Evolutionary conservation across 2,797 vertebrate species (phyloP).

Genomic region (Trachops cirrhosus): DNA sequence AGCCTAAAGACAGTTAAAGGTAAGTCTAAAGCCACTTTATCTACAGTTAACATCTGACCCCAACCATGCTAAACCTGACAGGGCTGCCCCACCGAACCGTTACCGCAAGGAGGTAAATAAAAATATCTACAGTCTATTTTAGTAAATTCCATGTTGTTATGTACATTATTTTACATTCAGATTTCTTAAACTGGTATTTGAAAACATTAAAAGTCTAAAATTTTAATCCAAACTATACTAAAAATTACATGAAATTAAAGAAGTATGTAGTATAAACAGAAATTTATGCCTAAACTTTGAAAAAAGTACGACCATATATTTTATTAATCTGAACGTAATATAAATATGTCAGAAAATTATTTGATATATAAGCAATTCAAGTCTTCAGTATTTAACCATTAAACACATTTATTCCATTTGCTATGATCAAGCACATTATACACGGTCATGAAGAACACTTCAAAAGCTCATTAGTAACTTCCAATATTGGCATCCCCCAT

Average conservation of each 20-base stretch:
- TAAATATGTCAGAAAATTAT: neutral
- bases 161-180: neutral
- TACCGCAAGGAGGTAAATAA: neutral
- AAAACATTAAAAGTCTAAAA: conserved; percentile 28
- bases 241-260: conserved; percentile 22
- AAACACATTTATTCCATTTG: neutral
- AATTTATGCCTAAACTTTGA: neutral
- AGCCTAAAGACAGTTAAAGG: conserved; percentile 67
- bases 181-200: neutral
- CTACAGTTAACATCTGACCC: conserved; percentile 39
- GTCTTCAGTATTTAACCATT: neutral
- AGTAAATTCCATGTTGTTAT: neutral
- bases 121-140: neutral
- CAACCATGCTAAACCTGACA: neutral
- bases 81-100: neutral
- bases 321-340: neutral
- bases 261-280: neutral
- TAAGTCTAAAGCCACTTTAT: conserved; percentile 63
- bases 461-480: neutral
- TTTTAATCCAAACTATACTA: neutral
- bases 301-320: neutral
- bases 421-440: neutral
- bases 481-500: neutral
- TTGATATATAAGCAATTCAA: neutral
- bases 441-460: neutral